phyloP scores from a whole-genome alignment of 2,888 invertebrate species.

The Venusia cambrica region DNA sequence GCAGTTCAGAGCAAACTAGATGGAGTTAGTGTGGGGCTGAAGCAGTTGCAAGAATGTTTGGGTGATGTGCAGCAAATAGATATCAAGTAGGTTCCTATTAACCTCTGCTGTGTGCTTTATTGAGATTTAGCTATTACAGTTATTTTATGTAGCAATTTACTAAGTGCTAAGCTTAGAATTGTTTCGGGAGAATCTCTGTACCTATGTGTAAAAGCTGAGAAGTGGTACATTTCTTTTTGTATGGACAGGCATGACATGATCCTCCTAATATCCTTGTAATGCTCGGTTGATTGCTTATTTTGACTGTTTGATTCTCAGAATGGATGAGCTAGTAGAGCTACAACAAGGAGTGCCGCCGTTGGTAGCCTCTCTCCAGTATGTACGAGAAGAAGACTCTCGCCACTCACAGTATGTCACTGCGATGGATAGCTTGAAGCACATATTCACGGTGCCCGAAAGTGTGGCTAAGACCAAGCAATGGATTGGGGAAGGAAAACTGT shows the following conservation, averaged over 20 bases:
- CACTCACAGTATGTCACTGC: slow-evolving; percentile 99
- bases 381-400: slow-evolving; percentile 94
- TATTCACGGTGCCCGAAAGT: slow-evolving; percentile 98
- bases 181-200: no score
- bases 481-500: slow-evolving; percentile 96
- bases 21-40: slow-evolving; percentile 96
- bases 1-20: slow-evolving; percentile 99
- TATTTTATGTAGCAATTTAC: no score
- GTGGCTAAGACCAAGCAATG: slow-evolving; percentile 96
- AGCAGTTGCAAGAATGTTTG: slow-evolving; percentile 92
- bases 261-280: no score
- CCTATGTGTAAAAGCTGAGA: no score
- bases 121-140: no score
- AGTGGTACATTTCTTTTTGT: no score
- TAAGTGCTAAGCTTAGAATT: no score
- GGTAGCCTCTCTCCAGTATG: slow-evolving; percentile 89
- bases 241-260: no score
- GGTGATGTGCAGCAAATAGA: slow-evolving; percentile 90
- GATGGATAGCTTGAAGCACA: slow-evolving; percentile 98
- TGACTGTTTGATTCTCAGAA: slow-evolving; percentile 60
- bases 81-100: slow-evolving; percentile 54
- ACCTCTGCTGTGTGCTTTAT: no score
- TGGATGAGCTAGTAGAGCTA: slow-evolving; percentile 88
- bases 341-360: slow-evolving; percentile 90
- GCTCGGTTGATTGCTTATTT: not conserved